These are phyloP conservation scores for Procambarus clarkii DNA, from an alignment of 1,140 invertebrate species.

Conservation along the genomic window DNA sequence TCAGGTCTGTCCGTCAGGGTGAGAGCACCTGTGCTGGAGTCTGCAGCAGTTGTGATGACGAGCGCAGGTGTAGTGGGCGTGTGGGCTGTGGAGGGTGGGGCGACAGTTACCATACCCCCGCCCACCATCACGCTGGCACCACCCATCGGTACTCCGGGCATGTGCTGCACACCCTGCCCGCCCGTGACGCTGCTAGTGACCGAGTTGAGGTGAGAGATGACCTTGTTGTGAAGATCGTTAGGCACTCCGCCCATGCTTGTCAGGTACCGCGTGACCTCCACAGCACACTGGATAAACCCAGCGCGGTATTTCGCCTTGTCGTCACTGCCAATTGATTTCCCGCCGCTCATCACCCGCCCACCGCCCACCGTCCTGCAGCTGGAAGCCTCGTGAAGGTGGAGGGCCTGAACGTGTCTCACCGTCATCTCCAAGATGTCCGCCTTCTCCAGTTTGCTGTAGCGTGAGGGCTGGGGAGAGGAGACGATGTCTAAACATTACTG, in stretches of 20 bases:
- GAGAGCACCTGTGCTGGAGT: not conserved
- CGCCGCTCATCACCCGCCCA: constrained; percentile 15
- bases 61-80: not conserved
- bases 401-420: constrained; percentile 52
- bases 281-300: constrained; percentile 52
- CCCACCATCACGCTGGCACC: constrained; percentile 47
- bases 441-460: constrained; percentile 57
- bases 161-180: not conserved
- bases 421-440: constrained; percentile 64
- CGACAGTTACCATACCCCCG: constrained; percentile 38
- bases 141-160: not conserved
- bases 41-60: not conserved
- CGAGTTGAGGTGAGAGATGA: constrained; percentile 54
- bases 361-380: constrained; percentile 13
- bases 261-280: constrained; percentile 55
- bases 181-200: constrained; percentile 26
- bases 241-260: constrained; percentile 30
- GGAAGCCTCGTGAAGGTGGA: constrained; percentile 38
- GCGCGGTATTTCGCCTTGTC: constrained; percentile 54
- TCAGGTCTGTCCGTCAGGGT: not conserved
- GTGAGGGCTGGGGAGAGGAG: constrained; percentile 26
- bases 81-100: constrained; percentile 13
- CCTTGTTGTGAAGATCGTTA: constrained; percentile 33
- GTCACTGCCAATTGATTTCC: constrained; percentile 8
- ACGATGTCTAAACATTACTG: not conserved